Base-by-base conservation (phyloP, 2,797 vertebrate genomes). In the Sebastes kiyomatsui region DNA sequence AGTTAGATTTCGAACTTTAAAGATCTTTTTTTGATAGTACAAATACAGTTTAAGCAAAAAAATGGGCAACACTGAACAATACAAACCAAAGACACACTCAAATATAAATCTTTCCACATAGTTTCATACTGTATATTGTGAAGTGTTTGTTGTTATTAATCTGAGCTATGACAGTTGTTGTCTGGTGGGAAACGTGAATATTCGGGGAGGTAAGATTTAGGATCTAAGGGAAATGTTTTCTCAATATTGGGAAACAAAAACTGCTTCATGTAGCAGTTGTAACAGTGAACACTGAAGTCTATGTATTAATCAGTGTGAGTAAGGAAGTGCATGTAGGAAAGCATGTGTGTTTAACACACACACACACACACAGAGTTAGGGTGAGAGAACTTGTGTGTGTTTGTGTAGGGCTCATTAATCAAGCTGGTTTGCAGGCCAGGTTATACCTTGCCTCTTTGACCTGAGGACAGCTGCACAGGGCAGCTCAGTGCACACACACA, bases 391-490 rank as follows among this genome's bases (percentile, higher is more conserved):
- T 74, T 77, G 77, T 85, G 72, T 80, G 76, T 59, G 80, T 83
- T 78, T 70, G 46, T 82, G 70, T 76, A 59, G 38, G 71, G 18
- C 77, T 90, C 92, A 93, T 94, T 92, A 93, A 93, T 94, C 93
- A 93, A 79, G 74, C 77, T 69, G 42, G 84, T 90, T 88, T 90
- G 58, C 79, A 62, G 84, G 85, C 81, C 79, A 69, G 75, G 82
- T 83, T 72, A 86, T 85, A 91, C 88, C 76, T 88, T 84, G 84
- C 49, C 79, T 86, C 84, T 84, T 80, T 90, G 88, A 93, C 91
- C 88, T 73, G 69, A 66, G 82, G 65, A 84, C 81, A 89, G 87
- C 89, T 83, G 86, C 59, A 81, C 72, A 71, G 75, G 66, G 79
- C 78, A 70, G 54, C 49, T 56, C 33, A 27, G 35, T 70, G 20